phyloP scores from a whole-genome alignment of 2,797 vertebrate genomes.

The Taeniopygia guttata region DNA sequence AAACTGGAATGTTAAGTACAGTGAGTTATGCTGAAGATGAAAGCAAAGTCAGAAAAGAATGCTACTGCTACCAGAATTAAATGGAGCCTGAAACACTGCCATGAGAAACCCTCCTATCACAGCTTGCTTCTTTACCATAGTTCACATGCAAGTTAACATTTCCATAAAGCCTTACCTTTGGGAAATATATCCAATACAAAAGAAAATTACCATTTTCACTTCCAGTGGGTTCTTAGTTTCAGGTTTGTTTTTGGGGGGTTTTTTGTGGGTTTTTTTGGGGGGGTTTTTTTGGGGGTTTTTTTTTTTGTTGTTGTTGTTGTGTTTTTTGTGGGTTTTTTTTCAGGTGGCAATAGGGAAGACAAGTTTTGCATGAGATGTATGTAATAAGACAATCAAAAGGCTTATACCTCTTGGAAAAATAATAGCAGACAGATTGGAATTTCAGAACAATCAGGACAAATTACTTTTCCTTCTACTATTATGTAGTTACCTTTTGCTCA shows the following conservation, averaged over 20 bases:
- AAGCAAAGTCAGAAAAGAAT: slow-evolving; percentile 41
- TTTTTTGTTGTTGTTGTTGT: too few species aligned
- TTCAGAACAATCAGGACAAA: neutral
- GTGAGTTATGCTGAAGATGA: slow-evolving; percentile 41
- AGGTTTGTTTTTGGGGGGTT: neutral
- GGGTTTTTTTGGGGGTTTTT: too few species aligned
- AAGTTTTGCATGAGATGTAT: neutral
- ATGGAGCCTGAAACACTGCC: slow-evolving; percentile 18
- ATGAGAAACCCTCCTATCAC: neutral
- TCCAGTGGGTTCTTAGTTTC: neutral
- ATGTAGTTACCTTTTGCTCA: neutral
- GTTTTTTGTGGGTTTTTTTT: neutral
- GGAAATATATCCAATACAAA: neutral
- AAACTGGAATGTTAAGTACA: slow-evolving; percentile 45
- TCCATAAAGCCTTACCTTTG: neutral
- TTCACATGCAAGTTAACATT: neutral
- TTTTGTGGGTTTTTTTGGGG: too few species aligned
- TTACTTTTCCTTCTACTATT: neutral
- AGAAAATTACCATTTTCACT: neutral
- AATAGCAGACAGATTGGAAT: neutral
- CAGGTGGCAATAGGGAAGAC: neutral
- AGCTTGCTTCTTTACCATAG: neutral
- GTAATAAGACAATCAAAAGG: neutral
- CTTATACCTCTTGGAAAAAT: neutral
- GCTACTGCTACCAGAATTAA: slow-evolving; percentile 27